Percentiles rank a stretch among this genome's conserved stretches.
Conservation (phyloP, 1,140 invertebrate species). For the Alviniconcha marisindica region DNA sequence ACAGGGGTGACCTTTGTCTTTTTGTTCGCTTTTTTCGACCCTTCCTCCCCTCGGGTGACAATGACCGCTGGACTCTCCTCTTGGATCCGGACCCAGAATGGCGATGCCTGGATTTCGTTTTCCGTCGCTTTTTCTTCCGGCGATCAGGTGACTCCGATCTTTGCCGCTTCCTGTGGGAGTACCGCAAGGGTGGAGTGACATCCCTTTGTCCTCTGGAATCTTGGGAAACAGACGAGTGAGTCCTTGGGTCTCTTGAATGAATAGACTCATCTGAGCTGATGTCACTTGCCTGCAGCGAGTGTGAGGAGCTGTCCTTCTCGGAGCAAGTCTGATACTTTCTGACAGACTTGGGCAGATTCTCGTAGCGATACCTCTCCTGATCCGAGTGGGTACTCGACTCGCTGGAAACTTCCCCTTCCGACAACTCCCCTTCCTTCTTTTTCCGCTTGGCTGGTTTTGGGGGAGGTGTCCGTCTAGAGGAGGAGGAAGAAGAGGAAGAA, state of each 20-base stretch:
- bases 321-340: conserved; percentile 19
- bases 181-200: background rate
- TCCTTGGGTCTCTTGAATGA: background rate
- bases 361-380: conserved; percentile 12
- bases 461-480: background rate
- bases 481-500: conserved; percentile 12
- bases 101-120: background rate
- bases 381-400: conserved; percentile 2
- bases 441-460: conserved; percentile 33
- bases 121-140: background rate
- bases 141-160: background rate
- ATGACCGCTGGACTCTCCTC: background rate
- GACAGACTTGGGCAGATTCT: conserved; percentile 21
- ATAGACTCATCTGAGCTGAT: conserved; percentile 16
- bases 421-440: conserved; percentile 27
- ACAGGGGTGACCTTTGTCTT: background rate
- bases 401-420: conserved; percentile 33
- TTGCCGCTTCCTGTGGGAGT: background rate
- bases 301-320: background rate
- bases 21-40: background rate
- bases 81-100: conserved; percentile 1
- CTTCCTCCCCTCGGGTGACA: background rate
- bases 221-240: background rate
- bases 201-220: background rate
- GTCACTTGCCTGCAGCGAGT: background rate